phyloP scores from a whole-genome alignment of 2,888 invertebrate genomes.

The Pseudolycoriella hygida region DNA sequence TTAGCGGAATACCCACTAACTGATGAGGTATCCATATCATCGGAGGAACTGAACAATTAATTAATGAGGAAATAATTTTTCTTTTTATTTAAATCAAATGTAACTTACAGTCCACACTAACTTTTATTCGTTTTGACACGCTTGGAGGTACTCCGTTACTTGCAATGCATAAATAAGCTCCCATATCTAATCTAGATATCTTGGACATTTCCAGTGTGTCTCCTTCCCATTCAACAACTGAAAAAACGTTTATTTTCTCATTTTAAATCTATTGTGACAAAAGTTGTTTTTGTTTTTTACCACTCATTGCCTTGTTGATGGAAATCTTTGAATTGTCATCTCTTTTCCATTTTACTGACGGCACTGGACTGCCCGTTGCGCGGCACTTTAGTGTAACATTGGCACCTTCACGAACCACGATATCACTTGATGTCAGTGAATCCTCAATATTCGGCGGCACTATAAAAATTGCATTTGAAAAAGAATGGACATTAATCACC shows the following conservation, averaged over 20 bases:
- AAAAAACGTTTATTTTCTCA: slow-evolving; percentile 13
- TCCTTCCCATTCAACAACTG: slow-evolving; percentile 75
- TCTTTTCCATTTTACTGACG: slow-evolving; percentile 79
- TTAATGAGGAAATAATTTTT: not conserved
- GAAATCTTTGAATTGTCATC: slow-evolving; percentile 6
- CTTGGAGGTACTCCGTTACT: slow-evolving; percentile 73
- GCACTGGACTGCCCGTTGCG: slow-evolving; percentile 74
- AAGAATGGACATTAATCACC: too few relatives aligned
- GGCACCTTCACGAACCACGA: slow-evolving; percentile 74
- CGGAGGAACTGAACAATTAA: slow-evolving; percentile 55
- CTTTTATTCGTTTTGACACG: slow-evolving; percentile 82
- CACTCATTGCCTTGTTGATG: slow-evolving; percentile 4
- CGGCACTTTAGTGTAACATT: slow-evolving; percentile 78
- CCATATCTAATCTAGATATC: slow-evolving; percentile 80
- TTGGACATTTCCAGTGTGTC: slow-evolving; percentile 67
- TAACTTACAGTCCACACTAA: slow-evolving; percentile 86
- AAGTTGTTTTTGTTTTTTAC: not conserved
- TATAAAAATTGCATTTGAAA: slow-evolving; percentile 25
- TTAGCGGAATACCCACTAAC: slow-evolving; percentile 68
- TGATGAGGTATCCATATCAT: slow-evolving; percentile 86
- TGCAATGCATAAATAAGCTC: slow-evolving; percentile 82
- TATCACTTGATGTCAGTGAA: slow-evolving; percentile 70
- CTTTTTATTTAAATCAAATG: not conserved
- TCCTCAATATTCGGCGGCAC: slow-evolving; percentile 88
- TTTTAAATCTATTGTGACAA: too few relatives aligned